Evolutionary conservation across 2,888 invertebrate genomes (phyloP).

Genomic region (Stegana nigrithorax): DNA sequence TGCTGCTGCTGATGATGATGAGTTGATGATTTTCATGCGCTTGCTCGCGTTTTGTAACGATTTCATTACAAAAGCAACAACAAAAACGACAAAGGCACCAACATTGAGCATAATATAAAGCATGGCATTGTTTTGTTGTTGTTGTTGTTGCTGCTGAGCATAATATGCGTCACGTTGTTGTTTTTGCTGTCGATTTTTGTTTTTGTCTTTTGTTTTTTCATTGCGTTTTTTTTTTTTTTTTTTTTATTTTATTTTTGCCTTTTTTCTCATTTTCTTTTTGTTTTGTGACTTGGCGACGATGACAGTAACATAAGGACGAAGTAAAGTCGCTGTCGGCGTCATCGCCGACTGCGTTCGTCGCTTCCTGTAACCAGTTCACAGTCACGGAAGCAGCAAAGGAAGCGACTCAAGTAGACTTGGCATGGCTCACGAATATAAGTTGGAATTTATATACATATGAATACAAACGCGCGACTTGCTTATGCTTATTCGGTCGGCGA

Average conservation of each 20-base stretch:
- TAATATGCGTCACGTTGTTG: conserved; percentile 56
- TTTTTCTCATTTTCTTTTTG: no score
- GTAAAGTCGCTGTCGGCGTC: not conserved
- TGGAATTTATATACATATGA: not conserved
- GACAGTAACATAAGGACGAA: not conserved
- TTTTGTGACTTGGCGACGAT: not conserved
- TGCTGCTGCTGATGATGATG: conserved; percentile 24
- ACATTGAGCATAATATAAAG: no score
- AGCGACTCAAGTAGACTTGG: not conserved
- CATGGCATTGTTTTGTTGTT: conserved; percentile 55
- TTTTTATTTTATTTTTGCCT: conserved; percentile 47
- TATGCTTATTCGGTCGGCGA: no score
- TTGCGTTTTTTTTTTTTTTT: no score
- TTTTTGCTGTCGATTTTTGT: no score
- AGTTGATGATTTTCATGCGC: not conserved
- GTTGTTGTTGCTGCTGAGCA: conserved; percentile 51
- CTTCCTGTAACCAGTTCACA: conserved; percentile 12
- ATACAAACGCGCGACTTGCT: not conserved
- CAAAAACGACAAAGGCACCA: conserved; percentile 6
- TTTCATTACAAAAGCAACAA: conserved; percentile 6
- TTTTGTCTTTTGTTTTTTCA: no score
- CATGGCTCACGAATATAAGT: not conserved
- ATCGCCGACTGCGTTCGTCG: not conserved
- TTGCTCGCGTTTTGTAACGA: not conserved
- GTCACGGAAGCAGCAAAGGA: conserved; percentile 12